Conservation (phyloP, 2,888 invertebrate genomes). For the Lymantria monacha region DNA sequence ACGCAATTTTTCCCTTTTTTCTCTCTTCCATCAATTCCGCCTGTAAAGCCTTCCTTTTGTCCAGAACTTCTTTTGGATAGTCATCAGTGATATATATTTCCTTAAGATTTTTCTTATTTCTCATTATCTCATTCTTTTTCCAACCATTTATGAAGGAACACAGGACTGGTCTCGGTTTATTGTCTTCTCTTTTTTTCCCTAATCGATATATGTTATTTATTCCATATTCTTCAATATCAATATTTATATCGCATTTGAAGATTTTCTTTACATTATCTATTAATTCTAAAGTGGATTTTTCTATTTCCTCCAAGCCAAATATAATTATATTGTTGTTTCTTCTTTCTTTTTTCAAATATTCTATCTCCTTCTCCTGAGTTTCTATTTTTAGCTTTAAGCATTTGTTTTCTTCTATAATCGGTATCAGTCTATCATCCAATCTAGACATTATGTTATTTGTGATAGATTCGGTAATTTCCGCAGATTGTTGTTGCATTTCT, state of each 20-base stretch:
- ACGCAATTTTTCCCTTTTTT: neutral
- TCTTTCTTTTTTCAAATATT: too few relatives aligned
- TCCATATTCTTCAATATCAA: neutral
- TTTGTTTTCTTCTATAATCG: neutral
- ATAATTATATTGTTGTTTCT: neutral
- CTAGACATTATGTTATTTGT: constrained; percentile 1
- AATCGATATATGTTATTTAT: neutral
- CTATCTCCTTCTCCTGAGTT: neutral
- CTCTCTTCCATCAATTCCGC: neutral
- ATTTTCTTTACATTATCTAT: constrained; percentile 1
- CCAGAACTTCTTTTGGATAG: neutral
- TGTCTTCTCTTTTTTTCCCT: neutral
- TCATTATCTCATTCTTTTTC: constrained; percentile 26
- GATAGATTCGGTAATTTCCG: neutral
- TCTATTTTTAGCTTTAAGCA: neutral
- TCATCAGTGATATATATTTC: neutral
- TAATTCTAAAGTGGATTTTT: constrained; percentile 3
- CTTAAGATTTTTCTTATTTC: constrained; percentile 11
- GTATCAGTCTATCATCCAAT: neutral
- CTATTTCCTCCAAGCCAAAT: neutral
- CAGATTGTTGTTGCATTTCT: neutral
- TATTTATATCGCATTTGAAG: neutral
- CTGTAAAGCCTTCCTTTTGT: neutral
- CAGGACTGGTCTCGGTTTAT: constrained; percentile 9
- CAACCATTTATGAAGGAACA: constrained; percentile 15